Evolutionary conservation across 2,797 vertebrate genomes (phyloP).

Genomic region (Gallinago solitaria): DNA sequence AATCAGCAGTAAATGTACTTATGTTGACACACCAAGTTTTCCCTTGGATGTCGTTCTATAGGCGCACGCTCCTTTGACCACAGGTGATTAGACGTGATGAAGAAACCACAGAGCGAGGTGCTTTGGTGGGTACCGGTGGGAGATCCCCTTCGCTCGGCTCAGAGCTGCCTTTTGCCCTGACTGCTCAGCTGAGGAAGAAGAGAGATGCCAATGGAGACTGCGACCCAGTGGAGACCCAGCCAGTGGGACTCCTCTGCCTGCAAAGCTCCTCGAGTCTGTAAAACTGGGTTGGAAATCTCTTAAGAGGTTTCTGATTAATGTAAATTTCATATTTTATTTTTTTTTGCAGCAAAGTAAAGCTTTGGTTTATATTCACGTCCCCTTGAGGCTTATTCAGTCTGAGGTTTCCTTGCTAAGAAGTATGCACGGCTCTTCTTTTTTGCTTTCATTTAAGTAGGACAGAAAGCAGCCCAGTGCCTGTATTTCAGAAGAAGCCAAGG

Average conservation of each 20-base stretch:
- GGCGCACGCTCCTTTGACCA: not conserved
- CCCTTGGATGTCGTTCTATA: not conserved
- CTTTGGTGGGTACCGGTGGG: not conserved
- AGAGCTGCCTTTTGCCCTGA: not conserved
- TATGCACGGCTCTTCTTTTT: not conserved
- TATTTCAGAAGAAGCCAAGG: not conserved
- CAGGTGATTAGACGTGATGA: not conserved
- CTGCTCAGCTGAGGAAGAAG: not conserved
- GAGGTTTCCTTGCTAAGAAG: not conserved
- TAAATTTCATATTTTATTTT: not conserved
- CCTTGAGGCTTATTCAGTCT: not conserved
- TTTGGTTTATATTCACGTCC: not conserved
- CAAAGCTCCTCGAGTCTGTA: not conserved
- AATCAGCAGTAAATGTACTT: slow-evolving; percentile 9
- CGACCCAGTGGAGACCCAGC: not conserved
- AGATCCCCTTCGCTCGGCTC: not conserved
- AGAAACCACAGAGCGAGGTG: not conserved
- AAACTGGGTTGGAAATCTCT: not conserved
- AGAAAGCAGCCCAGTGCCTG: not conserved
- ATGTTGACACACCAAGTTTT: not conserved
- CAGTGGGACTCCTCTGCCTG: not conserved
- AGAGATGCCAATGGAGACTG: not conserved
- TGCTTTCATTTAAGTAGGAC: not conserved
- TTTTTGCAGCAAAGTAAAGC: not conserved
- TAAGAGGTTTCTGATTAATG: slow-evolving; percentile 42